Base-by-base conservation (phyloP, 2,888 invertebrate genomes). In the Psylliodes chrysocephalus region DNA sequence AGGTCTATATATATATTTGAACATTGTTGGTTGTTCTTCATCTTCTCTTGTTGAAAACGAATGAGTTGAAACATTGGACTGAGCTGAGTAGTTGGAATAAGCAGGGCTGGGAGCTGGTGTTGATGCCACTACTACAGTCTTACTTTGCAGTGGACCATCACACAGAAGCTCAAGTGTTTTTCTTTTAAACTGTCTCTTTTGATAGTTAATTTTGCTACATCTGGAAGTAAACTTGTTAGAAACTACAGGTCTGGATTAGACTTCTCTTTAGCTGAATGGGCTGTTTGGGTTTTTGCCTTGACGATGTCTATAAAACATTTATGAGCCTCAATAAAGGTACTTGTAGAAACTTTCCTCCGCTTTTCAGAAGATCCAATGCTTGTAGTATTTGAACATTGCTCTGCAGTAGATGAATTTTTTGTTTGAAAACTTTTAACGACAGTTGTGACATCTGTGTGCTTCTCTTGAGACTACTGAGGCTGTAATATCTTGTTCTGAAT, bases 31-130 rank as follows among this genome's bases (percentile, higher is more conserved):
- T 35, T 53, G 53, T 53, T 53, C 53, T 53, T 8, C 35, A 53
- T 53, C 8, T 49, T 53, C 53, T 35, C 18, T 53, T 30, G 54
- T 38, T 54, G 54, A 54, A 38, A 46, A 12, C 14, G 57, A 57
- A 15, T 46, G 47, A 54, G 28, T 54, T 35, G 54, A 54, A 54
- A 40, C 40, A 54, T 54, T 35, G 38, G 42, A 54, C 18, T 54
- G 38, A 57, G 17, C 12, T 57, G 57, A 57, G 57, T 47, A 57
- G 35, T 33, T 57, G 47, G 57, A 47, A 57, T 33, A 47, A 57
- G 30, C 57, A 57, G 57, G 57, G 57, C 57, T 46, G 15, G 56
- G 56, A 40, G 54, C 8, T 40, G 40, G 54, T 40, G 12, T 22
- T 38, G 53, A 40, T 40, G 40, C 18, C 19, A 22, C 33, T 19